Evolutionary conservation across 2,888 invertebrate species (phyloP).

Genomic region (Eristalinus sepulchralis): DNA sequence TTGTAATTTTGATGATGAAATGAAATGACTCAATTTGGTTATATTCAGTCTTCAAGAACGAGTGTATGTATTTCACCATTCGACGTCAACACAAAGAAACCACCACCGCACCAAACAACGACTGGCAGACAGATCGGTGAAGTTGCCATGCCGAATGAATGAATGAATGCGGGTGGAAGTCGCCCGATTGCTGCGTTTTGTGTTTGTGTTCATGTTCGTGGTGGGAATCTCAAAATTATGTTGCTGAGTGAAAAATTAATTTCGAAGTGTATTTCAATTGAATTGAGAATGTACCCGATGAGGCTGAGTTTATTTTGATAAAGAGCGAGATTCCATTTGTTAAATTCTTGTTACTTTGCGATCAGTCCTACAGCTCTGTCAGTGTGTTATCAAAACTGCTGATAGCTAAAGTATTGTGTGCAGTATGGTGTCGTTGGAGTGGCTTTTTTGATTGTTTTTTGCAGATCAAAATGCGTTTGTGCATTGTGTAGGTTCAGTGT

Average conservation of each 20-base stretch:
- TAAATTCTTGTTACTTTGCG: neutral
- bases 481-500: no score
- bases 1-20: conserved; percentile 13
- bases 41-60: neutral
- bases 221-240: neutral
- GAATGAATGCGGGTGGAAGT: conserved; percentile 21
- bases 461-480: neutral
- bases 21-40: conserved; percentile 12
- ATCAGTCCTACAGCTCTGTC: neutral
- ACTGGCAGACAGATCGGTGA: neutral
- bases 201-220: conserved; percentile 9
- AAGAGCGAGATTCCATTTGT: neutral
- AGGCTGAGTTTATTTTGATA: neutral
- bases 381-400: neutral
- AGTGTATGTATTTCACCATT: neutral
- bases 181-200: neutral
- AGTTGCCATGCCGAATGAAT: conserved; percentile 12
- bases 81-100: neutral
- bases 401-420: no score
- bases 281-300: neutral
- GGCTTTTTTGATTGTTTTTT: neutral
- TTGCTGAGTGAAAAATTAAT: neutral
- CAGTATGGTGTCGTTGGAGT: no score
- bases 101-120: no score
- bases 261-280: neutral